Percentiles rank a stretch among this genome's conserved stretches.
Conservation (phyloP, 2,113 vertebrate species). For the Syngnathoides biaculeatus region DNA sequence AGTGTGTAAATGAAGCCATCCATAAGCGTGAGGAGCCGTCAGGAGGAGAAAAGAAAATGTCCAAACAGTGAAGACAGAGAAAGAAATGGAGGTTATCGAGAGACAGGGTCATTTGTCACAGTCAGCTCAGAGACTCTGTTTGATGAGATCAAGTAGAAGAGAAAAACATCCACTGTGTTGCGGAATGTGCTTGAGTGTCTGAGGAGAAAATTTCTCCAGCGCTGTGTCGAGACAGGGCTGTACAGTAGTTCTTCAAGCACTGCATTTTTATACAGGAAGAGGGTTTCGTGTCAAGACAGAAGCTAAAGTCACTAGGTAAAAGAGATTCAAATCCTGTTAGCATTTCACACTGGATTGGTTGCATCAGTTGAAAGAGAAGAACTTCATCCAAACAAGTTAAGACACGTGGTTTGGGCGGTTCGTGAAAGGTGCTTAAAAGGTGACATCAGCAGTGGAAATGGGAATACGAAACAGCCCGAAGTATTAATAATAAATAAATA, state of each 20-base stretch:
- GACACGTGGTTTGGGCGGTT: not conserved
- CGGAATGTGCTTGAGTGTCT: not conserved
- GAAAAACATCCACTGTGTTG: slow-evolving; percentile 3
- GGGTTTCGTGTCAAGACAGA: not conserved
- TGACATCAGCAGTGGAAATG: not conserved
- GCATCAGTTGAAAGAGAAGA: not conserved
- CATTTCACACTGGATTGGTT: not conserved
- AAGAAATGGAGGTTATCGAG: slow-evolving; percentile 4
- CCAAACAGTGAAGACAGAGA: slow-evolving; percentile 13
- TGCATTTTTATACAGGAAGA: not conserved
- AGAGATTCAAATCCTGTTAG: not conserved
- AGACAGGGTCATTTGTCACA: slow-evolving; percentile 6
- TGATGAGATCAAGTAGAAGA: slow-evolving; percentile 13
- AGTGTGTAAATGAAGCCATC: slow-evolving; percentile 15
- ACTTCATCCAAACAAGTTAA: not conserved
- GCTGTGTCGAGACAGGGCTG: not conserved
- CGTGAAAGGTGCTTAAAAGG: not conserved
- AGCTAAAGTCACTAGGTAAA: not conserved
- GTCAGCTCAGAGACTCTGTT: not conserved
- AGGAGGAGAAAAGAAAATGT: slow-evolving; percentile 11
- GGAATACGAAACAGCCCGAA: too few relatives aligned
- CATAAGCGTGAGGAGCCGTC: slow-evolving; percentile 8
- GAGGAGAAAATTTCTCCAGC: slow-evolving; percentile 1
- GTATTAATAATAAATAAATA: too few relatives aligned
- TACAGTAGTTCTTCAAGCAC: not conserved